These are phyloP conservation scores for Eudasyphora cyanicolor DNA, from an alignment of 2,888 invertebrate species.

Conservation along the genomic window DNA sequence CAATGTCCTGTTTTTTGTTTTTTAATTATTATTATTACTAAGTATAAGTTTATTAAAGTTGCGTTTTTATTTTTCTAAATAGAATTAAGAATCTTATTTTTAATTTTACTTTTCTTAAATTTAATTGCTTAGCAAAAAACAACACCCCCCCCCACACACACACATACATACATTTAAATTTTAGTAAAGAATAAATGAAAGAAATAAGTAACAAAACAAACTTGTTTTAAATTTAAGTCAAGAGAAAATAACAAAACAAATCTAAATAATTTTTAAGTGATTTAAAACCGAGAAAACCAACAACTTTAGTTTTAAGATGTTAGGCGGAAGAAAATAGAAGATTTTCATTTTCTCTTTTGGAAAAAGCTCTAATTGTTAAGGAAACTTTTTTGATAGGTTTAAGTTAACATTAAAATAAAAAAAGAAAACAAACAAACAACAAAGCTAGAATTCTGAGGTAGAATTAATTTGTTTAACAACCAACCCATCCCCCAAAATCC, in stretches of 20 bases:
- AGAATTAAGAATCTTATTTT: conserved; percentile 10
- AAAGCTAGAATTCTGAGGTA: conserved; percentile 22
- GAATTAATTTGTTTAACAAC: conserved; percentile 49
- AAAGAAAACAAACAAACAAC: conserved; percentile 26
- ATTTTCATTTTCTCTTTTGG: not conserved
- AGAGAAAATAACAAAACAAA: no score
- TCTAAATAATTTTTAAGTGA: conserved; percentile 65
- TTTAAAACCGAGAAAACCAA: conserved; percentile 36
- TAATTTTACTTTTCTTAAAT: conserved; percentile 23
- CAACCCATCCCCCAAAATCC: conserved; percentile 51
- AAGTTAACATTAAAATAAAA: conserved; percentile 40
- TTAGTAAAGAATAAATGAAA: conserved; percentile 58
- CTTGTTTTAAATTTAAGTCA: conserved; percentile 61
- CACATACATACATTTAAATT: conserved; percentile 24
- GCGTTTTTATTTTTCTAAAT: conserved; percentile 28
- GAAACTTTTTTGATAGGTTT: conserved; percentile 50
- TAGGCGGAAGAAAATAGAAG: conserved; percentile 25
- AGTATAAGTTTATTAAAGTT: conserved; percentile 34
- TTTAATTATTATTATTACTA: no score
- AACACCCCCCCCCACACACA: conserved; percentile 33
- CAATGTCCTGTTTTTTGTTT: conserved; percentile 31
- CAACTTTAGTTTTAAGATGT: conserved; percentile 49
- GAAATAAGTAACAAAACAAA: conserved; percentile 31
- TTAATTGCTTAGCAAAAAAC: conserved; percentile 55
- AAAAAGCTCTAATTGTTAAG: conserved; percentile 20